Conservation (phyloP, 2,113 vertebrate genomes). For the Burhinus bistriatus region DNA sequence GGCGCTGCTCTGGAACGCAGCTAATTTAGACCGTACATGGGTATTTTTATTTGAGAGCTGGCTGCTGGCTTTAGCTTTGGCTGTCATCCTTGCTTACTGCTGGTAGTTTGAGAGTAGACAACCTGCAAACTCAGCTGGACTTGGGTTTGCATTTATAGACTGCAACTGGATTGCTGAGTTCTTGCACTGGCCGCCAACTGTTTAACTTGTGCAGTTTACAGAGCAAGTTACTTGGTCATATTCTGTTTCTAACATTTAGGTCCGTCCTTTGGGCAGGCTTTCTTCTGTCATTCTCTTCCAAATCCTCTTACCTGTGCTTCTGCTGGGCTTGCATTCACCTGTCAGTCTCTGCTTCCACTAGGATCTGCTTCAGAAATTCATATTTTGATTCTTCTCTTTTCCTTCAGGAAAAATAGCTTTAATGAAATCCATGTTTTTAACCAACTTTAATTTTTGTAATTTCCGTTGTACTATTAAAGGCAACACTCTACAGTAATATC, state of each 20-base stretch:
- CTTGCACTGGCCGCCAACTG: neutral
- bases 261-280: neutral
- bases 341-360: neutral
- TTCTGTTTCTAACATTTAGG: neutral
- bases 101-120: neutral
- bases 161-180: neutral
- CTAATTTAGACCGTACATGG: neutral
- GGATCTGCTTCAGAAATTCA: neutral
- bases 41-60: neutral
- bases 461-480: neutral
- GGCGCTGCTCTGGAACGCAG: neutral
- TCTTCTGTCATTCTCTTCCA: neutral
- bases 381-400: neutral
- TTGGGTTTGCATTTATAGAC: neutral
- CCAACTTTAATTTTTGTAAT: neutral
- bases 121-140: slow-evolving; percentile 34
- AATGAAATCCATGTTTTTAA: neutral
- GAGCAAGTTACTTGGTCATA: neutral
- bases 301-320: neutral
- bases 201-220: neutral
- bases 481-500: neutral
- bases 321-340: neutral
- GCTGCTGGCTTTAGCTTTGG: neutral
- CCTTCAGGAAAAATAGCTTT: neutral
- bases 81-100: slow-evolving; percentile 22